These are phyloP conservation scores for Myotis myotis DNA, from an alignment of 2,797 vertebrate genomes.

Conservation along the genomic window DNA sequence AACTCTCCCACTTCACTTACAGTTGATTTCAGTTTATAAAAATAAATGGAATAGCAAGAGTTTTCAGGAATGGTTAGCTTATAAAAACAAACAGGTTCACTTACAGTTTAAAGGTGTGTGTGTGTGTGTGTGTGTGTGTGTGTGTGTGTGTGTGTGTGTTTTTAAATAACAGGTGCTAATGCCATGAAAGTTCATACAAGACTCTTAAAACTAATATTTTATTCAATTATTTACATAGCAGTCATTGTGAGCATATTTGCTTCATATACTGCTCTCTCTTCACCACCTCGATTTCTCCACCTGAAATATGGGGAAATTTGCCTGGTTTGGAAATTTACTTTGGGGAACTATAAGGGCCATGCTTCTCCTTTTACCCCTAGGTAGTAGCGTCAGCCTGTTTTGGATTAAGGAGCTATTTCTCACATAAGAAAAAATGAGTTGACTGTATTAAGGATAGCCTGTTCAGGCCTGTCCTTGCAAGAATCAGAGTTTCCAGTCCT, in stretches of 20 bases:
- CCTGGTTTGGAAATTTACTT: neutral
- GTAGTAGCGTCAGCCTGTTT: neutral
- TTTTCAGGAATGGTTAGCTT: neutral
- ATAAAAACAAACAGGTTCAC: neutral
- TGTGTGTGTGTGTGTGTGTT: neutral
- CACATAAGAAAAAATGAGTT: neutral
- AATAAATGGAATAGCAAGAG: neutral
- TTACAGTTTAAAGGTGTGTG: neutral
- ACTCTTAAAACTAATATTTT: neutral
- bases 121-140: neutral
- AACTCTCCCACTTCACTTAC: neutral
- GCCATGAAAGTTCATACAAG: neutral
- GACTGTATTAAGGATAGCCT: neutral
- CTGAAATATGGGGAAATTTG: neutral
- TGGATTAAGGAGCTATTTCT: neutral
- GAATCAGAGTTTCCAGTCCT: neutral
- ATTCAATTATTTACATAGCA: neutral
- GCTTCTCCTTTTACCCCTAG: neutral
- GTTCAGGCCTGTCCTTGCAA: neutral
- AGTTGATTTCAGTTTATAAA: neutral
- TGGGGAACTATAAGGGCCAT: neutral
- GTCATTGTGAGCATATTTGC: neutral
- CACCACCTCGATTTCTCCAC: neutral
- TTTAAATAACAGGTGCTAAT: conserved; percentile 21
- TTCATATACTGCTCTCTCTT: neutral